phyloP scores from a whole-genome alignment of 2,888 invertebrate species.

The Eristalis intricaria region DNA sequence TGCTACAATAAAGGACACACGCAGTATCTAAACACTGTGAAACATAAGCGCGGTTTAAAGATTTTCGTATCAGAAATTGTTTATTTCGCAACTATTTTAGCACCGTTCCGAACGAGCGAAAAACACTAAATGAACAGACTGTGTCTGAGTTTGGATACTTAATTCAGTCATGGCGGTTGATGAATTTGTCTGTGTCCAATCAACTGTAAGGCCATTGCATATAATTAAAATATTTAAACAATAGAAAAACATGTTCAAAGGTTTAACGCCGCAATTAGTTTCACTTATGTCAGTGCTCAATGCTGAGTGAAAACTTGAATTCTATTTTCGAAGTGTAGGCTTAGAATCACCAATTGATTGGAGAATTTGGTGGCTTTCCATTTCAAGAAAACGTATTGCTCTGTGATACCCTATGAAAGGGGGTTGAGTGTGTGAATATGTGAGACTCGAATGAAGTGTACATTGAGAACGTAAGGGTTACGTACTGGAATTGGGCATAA shows the following conservation, averaged over 20 bases:
- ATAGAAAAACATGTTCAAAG: not conserved
- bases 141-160: not conserved
- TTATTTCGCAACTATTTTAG: not conserved
- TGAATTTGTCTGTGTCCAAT: not conserved
- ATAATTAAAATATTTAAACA: not conserved
- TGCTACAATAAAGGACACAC: not conserved
- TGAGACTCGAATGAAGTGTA: no score
- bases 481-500: no score
- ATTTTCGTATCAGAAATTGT: not conserved
- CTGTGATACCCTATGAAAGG: no score
- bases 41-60: not conserved
- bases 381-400: no score
- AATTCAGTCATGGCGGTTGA: not conserved
- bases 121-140: conserved; percentile 13
- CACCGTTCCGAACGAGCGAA: conserved; percentile 9
- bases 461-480: no score
- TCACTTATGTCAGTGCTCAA: not conserved
- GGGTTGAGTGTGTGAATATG: no score
- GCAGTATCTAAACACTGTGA: not conserved
- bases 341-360: no score
- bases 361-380: no score
- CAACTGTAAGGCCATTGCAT: not conserved
- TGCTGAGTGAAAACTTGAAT: not conserved
- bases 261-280: not conserved
- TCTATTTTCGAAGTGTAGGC: no score